A percentile compares a stretch with the other conserved stretches of the same genome.
phyloP scores from a whole-genome alignment of 92 coral and sea anemone genomes.

The Phenganax marumi region DNA sequence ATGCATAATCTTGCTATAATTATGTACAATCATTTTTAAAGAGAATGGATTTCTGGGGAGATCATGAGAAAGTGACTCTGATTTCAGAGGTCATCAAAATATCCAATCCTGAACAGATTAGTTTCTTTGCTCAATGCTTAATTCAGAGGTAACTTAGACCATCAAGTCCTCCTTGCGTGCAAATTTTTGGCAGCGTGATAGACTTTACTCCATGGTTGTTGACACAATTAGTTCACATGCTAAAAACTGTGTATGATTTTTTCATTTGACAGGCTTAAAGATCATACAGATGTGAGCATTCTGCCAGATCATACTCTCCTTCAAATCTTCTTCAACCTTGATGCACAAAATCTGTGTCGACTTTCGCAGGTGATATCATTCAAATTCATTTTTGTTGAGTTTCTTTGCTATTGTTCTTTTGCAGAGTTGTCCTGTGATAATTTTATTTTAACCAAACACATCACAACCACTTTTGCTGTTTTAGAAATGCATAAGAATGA shows the following conservation, averaged over 20 bases:
- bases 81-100: constrained; percentile 88
- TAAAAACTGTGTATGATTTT: no score
- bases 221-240: neutral
- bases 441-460: no score
- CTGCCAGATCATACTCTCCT: constrained; percentile 80
- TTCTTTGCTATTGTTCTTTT: no score
- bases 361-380: constrained; percentile 72
- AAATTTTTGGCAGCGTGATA: neutral
- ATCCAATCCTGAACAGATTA: constrained; percentile 80
- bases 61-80: constrained; percentile 75
- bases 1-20: neutral
- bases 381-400: no score
- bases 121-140: constrained; percentile 86
- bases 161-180: neutral
- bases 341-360: constrained; percentile 72
- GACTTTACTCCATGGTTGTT: neutral
- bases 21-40: constrained; percentile 4
- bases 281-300: constrained; percentile 76
- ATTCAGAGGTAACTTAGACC: constrained; percentile 69
- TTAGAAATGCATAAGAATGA: neutral
- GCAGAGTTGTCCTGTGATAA: no score
- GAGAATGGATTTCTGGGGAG: constrained; percentile 89
- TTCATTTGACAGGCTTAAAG: constrained; percentile 65
- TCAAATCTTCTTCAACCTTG: constrained; percentile 67
- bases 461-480: neutral